Evolutionary conservation across 2,113 vertebrate genomes (phyloP).

Genomic region (Clarias magur): DNA sequence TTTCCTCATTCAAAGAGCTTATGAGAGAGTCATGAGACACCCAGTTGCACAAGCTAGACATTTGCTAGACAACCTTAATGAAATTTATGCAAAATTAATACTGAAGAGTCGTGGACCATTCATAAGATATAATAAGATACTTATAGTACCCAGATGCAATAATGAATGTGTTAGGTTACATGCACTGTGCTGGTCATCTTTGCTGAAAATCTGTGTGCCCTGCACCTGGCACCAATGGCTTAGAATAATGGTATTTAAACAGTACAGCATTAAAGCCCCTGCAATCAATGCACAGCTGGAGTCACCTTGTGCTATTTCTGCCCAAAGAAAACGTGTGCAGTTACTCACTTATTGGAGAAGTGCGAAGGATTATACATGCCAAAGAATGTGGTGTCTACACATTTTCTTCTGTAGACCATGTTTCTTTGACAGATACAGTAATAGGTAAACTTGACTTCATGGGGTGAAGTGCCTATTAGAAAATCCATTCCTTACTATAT

Average conservation of each 20-base stretch:
- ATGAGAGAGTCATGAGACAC: not conserved
- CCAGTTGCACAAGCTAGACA: not conserved
- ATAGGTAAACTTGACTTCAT: not conserved
- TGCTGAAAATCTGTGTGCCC: not conserved
- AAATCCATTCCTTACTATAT: not conserved
- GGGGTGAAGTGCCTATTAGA: not conserved
- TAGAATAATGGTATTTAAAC: constrained; percentile 9
- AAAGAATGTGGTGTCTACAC: not conserved
- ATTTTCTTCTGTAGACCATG: not conserved
- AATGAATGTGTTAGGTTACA: not conserved
- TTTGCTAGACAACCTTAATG: not conserved
- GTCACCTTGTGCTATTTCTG: not conserved
- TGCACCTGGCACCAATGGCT: not conserved
- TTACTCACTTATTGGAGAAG: not conserved
- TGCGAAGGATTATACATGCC: not conserved
- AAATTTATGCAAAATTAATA: not conserved
- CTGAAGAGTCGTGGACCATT: not conserved
- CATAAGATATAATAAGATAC: not conserved
- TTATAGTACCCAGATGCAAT: not conserved
- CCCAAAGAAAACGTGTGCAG: not conserved
- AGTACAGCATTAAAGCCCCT: not conserved
- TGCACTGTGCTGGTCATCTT: not conserved
- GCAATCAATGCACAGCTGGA: constrained; percentile 14
- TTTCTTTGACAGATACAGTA: not conserved
- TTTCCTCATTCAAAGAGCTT: not conserved